Percentiles rank a stretch among this genome's conserved stretches.
Evolutionary conservation across 92 coral and sea anemone species (phyloP).

Genomic region (Phenganax subtilis): DNA sequence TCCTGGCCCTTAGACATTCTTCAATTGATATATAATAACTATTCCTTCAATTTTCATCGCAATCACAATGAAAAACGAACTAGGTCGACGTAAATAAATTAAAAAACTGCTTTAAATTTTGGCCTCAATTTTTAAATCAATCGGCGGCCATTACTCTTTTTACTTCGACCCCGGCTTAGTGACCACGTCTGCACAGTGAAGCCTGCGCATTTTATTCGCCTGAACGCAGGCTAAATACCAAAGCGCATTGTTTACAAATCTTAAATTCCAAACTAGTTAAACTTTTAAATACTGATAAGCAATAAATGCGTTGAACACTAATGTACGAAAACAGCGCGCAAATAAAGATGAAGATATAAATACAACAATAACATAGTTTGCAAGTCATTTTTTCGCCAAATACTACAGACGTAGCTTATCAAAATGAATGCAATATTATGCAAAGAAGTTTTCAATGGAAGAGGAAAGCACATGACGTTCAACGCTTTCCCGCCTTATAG

Average conservation of each 20-base stretch:
- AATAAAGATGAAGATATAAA: no score
- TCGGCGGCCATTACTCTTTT: slow-evolving; percentile 44
- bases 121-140: slow-evolving; percentile 11
- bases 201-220: not conserved
- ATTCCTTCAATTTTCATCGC: slow-evolving; percentile 16
- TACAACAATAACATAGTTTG: no score
- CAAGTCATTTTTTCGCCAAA: no score
- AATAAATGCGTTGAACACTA: not conserved
- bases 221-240: slow-evolving; percentile 9
- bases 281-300: not conserved
- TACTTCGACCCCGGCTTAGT: slow-evolving; percentile 31
- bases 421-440: no score
- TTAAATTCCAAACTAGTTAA: not conserved
- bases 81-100: slow-evolving; percentile 8
- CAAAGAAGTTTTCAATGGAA: no score
- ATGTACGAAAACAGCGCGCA: slow-evolving; percentile 62
- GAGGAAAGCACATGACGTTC: no score
- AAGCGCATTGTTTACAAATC: not conserved
- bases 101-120: slow-evolving; percentile 5
- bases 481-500: no score
- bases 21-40: not conserved
- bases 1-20: slow-evolving; percentile 35
- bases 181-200: slow-evolving; percentile 19
- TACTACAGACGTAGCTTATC: no score
- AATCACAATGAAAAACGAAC: slow-evolving; percentile 3